Evolutionary conservation across 2,797 vertebrate genomes (phyloP).

Genomic region (Gymnothorax reevesii): DNA sequence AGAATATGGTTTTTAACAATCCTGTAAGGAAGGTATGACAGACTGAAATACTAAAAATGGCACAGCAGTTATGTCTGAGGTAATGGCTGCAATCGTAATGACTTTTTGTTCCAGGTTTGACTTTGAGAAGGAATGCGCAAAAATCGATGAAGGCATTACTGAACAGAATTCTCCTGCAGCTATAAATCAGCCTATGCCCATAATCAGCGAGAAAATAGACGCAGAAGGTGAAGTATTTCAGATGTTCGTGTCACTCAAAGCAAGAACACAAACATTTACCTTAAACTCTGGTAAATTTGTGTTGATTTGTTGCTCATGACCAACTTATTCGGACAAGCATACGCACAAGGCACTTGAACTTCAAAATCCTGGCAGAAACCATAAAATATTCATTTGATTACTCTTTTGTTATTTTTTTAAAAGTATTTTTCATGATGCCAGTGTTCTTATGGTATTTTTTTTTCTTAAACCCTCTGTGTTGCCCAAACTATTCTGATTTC

Average conservation of each 20-base stretch:
- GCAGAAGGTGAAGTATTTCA: conserved; percentile 69
- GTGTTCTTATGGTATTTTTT: no score
- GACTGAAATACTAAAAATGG: not conserved
- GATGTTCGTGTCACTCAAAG: not conserved
- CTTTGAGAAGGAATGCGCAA: conserved; percentile 84
- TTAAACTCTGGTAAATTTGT: not conserved
- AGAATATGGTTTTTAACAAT: not conserved
- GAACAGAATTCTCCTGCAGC: conserved; percentile 58
- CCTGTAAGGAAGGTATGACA: not conserved
- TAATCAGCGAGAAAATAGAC: conserved; percentile 72
- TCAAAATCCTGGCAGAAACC: no score
- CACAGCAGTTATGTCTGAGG: not conserved
- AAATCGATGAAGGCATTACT: conserved; percentile 68
- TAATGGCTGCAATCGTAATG: not conserved
- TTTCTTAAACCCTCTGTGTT: no score
- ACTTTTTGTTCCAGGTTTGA: conserved; percentile 78
- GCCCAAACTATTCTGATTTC: no score
- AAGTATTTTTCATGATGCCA: no score
- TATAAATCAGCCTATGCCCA: conserved; percentile 56
- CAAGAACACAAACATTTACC: not conserved
- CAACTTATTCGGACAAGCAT: no score
- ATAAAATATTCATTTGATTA: no score
- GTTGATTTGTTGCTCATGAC: not conserved
- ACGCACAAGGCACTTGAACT: no score
- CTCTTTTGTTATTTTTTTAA: no score